Conservation (phyloP, 1,140 invertebrate genomes). For the Drosophila tristis region DNA sequence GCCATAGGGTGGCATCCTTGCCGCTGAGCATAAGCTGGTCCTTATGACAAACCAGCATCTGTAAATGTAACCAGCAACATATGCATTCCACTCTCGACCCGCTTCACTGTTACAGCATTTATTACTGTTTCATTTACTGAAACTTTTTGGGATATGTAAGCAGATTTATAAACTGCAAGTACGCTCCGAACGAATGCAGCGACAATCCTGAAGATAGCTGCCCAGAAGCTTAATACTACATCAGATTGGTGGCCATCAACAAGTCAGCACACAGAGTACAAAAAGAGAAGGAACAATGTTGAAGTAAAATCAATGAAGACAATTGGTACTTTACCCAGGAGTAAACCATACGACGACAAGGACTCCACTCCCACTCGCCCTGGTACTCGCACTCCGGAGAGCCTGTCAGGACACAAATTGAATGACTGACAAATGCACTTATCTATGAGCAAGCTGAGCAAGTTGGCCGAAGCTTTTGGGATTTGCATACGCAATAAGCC, state of each 20-base stretch:
- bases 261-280: conserved; percentile 46
- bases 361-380: conserved; percentile 8
- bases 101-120: conserved; percentile 12
- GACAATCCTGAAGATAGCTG: background rate
- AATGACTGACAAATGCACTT: conserved; percentile 78
- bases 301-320: conserved; percentile 73
- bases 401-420: conserved; percentile 48
- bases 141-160: background rate
- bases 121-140: conserved; percentile 15
- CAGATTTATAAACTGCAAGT: too few relatives aligned
- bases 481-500: conserved; percentile 66
- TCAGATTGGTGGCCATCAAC: conserved; percentile 53
- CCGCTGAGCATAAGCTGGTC: too few relatives aligned
- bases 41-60: conserved; percentile 8
- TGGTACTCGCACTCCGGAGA: conserved; percentile 1
- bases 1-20: background rate
- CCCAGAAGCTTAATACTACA: conserved; percentile 30
- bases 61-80: background rate
- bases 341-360: conserved; percentile 44
- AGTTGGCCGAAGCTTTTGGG: conserved; percentile 58
- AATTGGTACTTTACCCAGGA: conserved; percentile 67
- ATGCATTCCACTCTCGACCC: background rate
- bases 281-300: conserved; percentile 22
- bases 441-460: conserved; percentile 43
- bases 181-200: too few relatives aligned